A percentile compares a stretch with the other conserved stretches of the same genome.
Conservation (phyloP, 2,113 vertebrate species). For the Malurus elegans region DNA sequence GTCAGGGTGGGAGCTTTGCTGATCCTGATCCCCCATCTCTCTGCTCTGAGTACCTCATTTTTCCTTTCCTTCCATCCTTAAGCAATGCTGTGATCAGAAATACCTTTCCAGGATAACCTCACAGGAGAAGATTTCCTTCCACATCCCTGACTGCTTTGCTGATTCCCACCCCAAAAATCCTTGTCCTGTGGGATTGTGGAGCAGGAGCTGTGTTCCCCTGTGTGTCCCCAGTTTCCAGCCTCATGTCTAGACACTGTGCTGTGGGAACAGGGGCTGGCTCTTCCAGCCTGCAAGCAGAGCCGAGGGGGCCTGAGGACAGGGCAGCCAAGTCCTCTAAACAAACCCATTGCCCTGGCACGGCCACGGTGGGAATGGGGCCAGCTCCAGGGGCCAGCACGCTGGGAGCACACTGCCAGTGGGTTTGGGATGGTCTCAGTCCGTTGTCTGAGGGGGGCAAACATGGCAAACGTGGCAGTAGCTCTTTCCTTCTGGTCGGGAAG, state of each 20-base stretch:
- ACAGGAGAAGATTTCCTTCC: neutral
- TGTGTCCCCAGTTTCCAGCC: neutral
- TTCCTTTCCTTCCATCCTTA: neutral
- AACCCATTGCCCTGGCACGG: neutral
- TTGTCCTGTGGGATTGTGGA: accelerated
- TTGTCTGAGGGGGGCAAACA: accelerated
- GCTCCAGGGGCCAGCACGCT: neutral
- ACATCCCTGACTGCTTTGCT: neutral
- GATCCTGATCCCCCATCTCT: accelerated
- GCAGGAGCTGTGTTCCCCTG: neutral
- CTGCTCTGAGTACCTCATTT: accelerated
- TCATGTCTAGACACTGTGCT: neutral
- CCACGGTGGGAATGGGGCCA: neutral
- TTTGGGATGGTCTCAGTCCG: neutral
- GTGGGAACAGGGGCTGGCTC: neutral
- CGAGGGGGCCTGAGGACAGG: neutral
- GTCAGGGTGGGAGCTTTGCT: neutral
- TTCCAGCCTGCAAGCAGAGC: neutral
- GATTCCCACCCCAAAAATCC: neutral
- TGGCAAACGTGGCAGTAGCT: neutral
- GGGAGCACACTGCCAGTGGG: accelerated
- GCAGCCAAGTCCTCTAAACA: neutral
- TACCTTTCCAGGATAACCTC: neutral
- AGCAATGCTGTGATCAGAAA: neutral
- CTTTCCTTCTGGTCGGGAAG: neutral